These are phyloP conservation scores for Cremastobaeus sp. DNA, from an alignment of 2,888 invertebrate species.

Conservation along the genomic window DNA sequence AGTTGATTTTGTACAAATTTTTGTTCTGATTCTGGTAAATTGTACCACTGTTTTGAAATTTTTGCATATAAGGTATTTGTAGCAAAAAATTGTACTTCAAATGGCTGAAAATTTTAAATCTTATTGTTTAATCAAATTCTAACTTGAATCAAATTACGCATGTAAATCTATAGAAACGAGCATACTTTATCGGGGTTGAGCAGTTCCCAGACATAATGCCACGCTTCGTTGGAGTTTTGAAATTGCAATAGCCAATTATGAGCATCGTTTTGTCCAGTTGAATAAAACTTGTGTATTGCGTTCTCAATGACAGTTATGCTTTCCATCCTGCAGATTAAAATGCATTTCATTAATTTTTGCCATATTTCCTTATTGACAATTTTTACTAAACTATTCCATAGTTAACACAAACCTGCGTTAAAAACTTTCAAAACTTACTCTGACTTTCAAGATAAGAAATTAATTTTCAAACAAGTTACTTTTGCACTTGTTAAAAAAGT, in stretches of 20 bases:
- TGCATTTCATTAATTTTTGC: no score
- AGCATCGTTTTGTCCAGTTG: constrained; percentile 85
- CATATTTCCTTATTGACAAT: no score
- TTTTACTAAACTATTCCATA: no score
- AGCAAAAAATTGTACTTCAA: constrained; percentile 96
- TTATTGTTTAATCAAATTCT: no score
- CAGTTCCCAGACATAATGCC: constrained; percentile 95
- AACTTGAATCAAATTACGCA: no score
- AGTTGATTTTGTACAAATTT: constrained; percentile 87
- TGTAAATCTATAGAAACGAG: no score
- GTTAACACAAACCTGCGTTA: no score
- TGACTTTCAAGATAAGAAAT: no score
- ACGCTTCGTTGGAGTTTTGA: constrained; percentile 91
- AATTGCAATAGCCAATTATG: constrained; percentile 92
- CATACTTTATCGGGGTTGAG: constrained; percentile 88
- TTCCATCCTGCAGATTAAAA: constrained; percentile 73
- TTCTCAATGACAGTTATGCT: constrained; percentile 76
- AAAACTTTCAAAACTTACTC: no score
- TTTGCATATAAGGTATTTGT: constrained; percentile 94
- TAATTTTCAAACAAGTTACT: no score
- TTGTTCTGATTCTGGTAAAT: constrained; percentile 89
- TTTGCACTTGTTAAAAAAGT: no score
- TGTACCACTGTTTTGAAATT: constrained; percentile 91
- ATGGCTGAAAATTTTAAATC: constrained; percentile 84
- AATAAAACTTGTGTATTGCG: constrained; percentile 79